A percentile compares a stretch with the other conserved stretches of the same genome.
Conservation (phyloP, 1,140 invertebrate species). For the Listronotus bonariensis region DNA sequence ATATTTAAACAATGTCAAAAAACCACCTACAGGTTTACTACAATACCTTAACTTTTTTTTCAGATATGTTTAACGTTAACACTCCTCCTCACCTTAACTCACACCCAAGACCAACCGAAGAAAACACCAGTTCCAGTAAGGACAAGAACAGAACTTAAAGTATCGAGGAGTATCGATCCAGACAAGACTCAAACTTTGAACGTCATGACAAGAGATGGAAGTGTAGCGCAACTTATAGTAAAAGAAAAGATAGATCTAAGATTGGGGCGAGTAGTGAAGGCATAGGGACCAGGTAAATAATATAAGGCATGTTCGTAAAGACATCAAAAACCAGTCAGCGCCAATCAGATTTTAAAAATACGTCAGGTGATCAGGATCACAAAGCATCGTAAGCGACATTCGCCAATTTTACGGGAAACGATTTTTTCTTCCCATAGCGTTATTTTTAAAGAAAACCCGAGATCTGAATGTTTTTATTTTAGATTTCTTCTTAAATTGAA, state of each 20-base stretch:
- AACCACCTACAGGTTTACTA: too few species aligned
- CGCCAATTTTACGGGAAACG: too few species aligned
- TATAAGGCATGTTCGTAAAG: too few species aligned
- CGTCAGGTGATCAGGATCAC: too few species aligned
- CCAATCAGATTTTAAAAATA: too few species aligned
- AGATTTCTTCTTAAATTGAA: too few species aligned
- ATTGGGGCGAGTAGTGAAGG: neutral
- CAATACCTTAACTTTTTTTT: too few species aligned
- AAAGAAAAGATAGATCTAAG: slow-evolving; percentile 64
- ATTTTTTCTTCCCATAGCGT: too few species aligned
- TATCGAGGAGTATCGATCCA: slow-evolving; percentile 75
- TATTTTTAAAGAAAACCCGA: too few species aligned
- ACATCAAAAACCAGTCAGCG: too few species aligned
- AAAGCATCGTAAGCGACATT: too few species aligned
- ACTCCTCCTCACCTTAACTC: neutral
- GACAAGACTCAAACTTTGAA: slow-evolving; percentile 74
- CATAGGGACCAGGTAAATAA: neutral
- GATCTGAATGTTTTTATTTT: too few species aligned
- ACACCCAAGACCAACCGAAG: slow-evolving; percentile 6
- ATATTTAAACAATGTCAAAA: neutral
- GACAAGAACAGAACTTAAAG: slow-evolving; percentile 75
- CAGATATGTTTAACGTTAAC: slow-evolving; percentile 7
- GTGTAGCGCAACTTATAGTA: slow-evolving; percentile 74
- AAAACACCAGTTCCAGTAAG: slow-evolving; percentile 18
- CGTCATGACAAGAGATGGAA: slow-evolving; percentile 73